A percentile compares a stretch with the other conserved stretches of the same genome.
These are phyloP conservation scores for Dryomyza anilis DNA, from an alignment of 2,888 invertebrate genomes.

Conservation along the genomic window DNA sequence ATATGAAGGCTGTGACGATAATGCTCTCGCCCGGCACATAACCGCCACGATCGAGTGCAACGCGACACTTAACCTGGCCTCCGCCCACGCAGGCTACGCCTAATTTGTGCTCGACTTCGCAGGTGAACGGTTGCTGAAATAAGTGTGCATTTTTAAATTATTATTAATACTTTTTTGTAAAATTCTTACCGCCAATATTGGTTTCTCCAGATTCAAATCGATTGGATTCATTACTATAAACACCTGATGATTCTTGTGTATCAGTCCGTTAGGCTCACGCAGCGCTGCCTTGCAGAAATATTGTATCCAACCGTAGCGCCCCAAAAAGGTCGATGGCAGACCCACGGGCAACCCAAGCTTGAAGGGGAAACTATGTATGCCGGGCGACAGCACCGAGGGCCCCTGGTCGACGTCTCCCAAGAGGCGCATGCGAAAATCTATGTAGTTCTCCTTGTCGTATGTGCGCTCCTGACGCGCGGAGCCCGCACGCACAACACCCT, in stretches of 20 bases:
- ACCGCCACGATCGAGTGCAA: slow-evolving; percentile 87
- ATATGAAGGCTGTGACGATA: slow-evolving; percentile 80
- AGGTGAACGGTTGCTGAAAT: slow-evolving; percentile 82
- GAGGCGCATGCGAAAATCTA: slow-evolving; percentile 91
- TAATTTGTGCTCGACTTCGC: slow-evolving; percentile 88
- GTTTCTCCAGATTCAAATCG: slow-evolving; percentile 87
- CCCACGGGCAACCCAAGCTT: slow-evolving; percentile 89
- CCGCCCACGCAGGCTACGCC: slow-evolving; percentile 88
- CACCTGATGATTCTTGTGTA: slow-evolving; percentile 95
- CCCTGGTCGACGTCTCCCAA: slow-evolving; percentile 87
- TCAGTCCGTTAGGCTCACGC: slow-evolving; percentile 81
- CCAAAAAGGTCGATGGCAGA: slow-evolving; percentile 89
- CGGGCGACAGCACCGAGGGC: slow-evolving; percentile 83
- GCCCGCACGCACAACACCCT: slow-evolving; percentile 87
- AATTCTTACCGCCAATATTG: slow-evolving; percentile 78
- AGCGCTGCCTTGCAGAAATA: slow-evolving; percentile 91
- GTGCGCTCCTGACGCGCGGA: slow-evolving; percentile 83
- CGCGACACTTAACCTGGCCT: slow-evolving; percentile 84
- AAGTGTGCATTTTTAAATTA: not conserved
- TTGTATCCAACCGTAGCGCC: slow-evolving; percentile 94
- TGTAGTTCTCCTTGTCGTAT: slow-evolving; percentile 91
- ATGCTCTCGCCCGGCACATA: slow-evolving; percentile 95
- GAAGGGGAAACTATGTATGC: slow-evolving; percentile 94
- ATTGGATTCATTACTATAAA: slow-evolving; percentile 97
- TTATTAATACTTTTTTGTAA: not conserved